phyloP scores from a whole-genome alignment of 1,140 invertebrate species.

The Chironomus striatipennis region DNA sequence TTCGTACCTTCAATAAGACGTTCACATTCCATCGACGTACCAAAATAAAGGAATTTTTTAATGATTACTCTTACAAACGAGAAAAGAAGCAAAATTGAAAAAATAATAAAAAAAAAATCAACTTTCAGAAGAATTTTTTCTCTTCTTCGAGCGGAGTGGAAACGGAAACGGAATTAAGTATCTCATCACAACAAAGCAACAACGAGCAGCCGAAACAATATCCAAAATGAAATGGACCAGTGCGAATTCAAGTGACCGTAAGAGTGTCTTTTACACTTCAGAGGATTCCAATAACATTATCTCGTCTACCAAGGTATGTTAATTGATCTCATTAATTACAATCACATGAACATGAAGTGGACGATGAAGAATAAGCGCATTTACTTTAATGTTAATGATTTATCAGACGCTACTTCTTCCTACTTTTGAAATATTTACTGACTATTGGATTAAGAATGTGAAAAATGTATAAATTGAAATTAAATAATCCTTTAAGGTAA shows the following conservation, averaged over 20 bases:
- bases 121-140: not conserved
- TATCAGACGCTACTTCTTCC: too few species aligned
- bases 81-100: too few species aligned
- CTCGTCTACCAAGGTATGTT: not conserved
- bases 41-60: not conserved
- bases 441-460: too few species aligned
- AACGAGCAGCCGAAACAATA: not conserved
- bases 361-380: too few species aligned
- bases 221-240: slow-evolving; percentile 15
- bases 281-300: not conserved
- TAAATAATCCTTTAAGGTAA: too few species aligned
- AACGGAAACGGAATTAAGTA: not conserved
- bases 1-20: slow-evolving; percentile 12
- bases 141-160: not conserved
- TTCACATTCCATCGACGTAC: slow-evolving; percentile 6
- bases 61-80: not conserved
- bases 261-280: slow-evolving; percentile 20
- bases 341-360: too few species aligned
- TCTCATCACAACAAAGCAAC: slow-evolving; percentile 1
- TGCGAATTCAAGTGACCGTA: slow-evolving; percentile 17
- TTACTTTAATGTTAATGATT: too few species aligned
- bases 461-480: too few species aligned
- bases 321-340: not conserved
- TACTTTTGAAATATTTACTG: too few species aligned
- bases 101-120: not conserved